phyloP scores from a whole-genome alignment of 1,140 invertebrate species.

The Dufourea novaeangliae region DNA sequence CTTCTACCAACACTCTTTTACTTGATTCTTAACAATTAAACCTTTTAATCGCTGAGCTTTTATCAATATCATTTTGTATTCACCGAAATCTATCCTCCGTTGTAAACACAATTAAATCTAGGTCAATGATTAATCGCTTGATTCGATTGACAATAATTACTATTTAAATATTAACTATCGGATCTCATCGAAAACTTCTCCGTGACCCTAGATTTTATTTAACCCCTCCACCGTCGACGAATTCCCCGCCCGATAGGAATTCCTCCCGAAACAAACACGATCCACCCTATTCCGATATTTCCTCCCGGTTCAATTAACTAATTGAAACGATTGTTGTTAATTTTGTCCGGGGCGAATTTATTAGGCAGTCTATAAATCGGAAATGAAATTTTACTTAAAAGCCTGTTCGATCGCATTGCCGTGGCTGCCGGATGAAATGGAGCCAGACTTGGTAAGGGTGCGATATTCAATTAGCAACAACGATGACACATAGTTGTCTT shows the following conservation, averaged over 20 bases:
- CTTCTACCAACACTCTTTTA: too few species aligned
- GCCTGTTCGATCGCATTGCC: constrained; percentile 9
- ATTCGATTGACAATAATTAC: too few species aligned
- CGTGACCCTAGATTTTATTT: background rate
- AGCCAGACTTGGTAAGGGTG: constrained; percentile 32
- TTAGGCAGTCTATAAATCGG: background rate
- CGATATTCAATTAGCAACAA: constrained; percentile 49
- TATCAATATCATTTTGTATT: too few species aligned
- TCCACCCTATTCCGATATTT: background rate
- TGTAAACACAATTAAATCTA: too few species aligned
- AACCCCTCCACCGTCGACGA: background rate
- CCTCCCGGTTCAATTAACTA: constrained; percentile 30
- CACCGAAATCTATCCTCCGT: too few species aligned
- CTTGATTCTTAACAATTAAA: too few species aligned
- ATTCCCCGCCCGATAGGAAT: too few species aligned
- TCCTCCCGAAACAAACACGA: constrained; percentile 2
- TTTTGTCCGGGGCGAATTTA: constrained; percentile 13
- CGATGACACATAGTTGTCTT: constrained; percentile 51
- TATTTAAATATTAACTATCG: too few species aligned
- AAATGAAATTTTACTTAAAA: constrained; percentile 46
- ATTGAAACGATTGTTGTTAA: constrained; percentile 38
- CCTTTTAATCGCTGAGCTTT: too few species aligned
- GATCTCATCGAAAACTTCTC: background rate
- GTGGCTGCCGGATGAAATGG: background rate
- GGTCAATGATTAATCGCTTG: too few species aligned